Evolutionary conservation across 2,888 invertebrate genomes (phyloP).

Genomic region (Trichopria drosophilae): DNA sequence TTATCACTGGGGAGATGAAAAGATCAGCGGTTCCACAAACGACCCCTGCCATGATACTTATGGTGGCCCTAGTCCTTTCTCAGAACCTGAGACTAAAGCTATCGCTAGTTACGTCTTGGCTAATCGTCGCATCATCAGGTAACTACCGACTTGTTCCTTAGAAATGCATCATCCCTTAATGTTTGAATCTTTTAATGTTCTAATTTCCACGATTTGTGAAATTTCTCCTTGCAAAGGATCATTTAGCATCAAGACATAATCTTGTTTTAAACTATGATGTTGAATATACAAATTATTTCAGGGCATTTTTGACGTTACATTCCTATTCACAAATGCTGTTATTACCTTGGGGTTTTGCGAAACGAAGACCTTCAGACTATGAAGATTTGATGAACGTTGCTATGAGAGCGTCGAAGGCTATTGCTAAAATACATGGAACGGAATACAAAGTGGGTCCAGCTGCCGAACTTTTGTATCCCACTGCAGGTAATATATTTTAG

Average conservation of each 20-base stretch:
- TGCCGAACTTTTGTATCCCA: conserved; percentile 55
- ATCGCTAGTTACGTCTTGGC: conserved; percentile 70
- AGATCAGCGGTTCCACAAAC: conserved; percentile 64
- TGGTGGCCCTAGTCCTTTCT: conserved; percentile 72
- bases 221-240: too few species aligned
- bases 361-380: conserved; percentile 62
- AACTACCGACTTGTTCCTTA: too few species aligned
- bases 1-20: conserved; percentile 70
- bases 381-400: conserved; percentile 65
- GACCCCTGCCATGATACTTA: conserved; percentile 77
- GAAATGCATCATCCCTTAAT: too few species aligned
- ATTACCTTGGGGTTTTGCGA: conserved; percentile 65
- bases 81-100: conserved; percentile 76
- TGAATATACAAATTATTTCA: conserved; percentile 30
- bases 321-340: conserved; percentile 70
- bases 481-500: conserved; percentile 46
- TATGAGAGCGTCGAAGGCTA: conserved; percentile 65
- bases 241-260: too few species aligned
- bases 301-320: conserved; percentile 67
- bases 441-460: conserved; percentile 64
- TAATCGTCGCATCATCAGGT: conserved; percentile 50
- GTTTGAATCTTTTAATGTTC: too few species aligned
- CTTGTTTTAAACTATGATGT: too few species aligned
- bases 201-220: not conserved
- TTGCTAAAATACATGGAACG: conserved; percentile 67